These are phyloP conservation scores for Pelobates fuscus DNA, from an alignment of 2,113 vertebrate species.

Conservation along the genomic window DNA sequence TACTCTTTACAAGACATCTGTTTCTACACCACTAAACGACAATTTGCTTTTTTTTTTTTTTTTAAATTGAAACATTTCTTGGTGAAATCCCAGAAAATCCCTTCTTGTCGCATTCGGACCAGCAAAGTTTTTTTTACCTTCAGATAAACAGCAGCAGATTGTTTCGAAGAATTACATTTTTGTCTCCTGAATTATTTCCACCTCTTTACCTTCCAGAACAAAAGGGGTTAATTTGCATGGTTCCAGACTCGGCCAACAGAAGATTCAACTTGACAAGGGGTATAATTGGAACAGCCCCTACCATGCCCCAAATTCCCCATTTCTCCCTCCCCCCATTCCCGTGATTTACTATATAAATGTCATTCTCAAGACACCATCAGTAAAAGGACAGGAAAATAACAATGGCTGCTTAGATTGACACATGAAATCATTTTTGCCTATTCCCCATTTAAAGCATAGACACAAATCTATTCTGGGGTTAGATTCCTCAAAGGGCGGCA, in stretches of 20 bases:
- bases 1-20: too few relatives aligned
- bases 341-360: conserved; percentile 41
- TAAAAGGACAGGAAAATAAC: conserved; percentile 48
- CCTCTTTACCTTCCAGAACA: conserved; percentile 36
- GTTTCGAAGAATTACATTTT: neutral
- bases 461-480: conserved; percentile 67
- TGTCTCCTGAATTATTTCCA: conserved; percentile 45
- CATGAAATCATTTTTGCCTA: conserved; percentile 65
- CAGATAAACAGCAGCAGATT: too few relatives aligned
- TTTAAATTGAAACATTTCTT: too few relatives aligned
- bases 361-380: conserved; percentile 51
- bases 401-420: conserved; percentile 63
- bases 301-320: neutral
- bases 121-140: too few relatives aligned
- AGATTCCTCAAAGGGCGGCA: conserved; percentile 64
- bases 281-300: conserved; percentile 38
- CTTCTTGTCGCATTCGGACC: too few relatives aligned
- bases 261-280: conserved; percentile 53
- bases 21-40: too few relatives aligned
- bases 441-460: conserved; percentile 63
- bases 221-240: conserved; percentile 48
- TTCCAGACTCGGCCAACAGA: conserved; percentile 47
- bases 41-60: too few relatives aligned
- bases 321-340: conserved; percentile 12
- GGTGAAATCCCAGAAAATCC: too few relatives aligned